These are phyloP conservation scores for Apis dorsata DNA, from an alignment of 1,140 invertebrate species.

Conservation along the genomic window DNA sequence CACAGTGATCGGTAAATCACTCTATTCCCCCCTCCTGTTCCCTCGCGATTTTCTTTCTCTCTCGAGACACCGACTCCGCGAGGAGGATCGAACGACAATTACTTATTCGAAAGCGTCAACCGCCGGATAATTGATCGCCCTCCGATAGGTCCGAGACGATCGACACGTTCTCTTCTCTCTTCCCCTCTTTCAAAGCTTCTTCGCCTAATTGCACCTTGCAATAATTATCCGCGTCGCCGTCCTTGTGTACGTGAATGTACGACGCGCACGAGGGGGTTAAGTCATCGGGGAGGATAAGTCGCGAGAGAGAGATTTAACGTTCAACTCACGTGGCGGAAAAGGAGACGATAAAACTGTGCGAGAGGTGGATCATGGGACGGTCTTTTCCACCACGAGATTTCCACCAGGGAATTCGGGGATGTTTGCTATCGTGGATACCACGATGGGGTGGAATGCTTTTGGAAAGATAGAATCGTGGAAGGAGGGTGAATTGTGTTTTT, in stretches of 20 bases:
- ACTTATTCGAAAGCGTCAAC: conserved; percentile 64
- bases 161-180: background rate
- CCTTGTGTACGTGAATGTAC: conserved; percentile 28
- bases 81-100: conserved; percentile 46
- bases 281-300: conserved; percentile 26
- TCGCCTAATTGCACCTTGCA: conserved; percentile 39
- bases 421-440: no score
- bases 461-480: no score
- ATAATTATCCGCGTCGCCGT: conserved; percentile 42
- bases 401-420: conserved; percentile 17
- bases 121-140: conserved; percentile 59
- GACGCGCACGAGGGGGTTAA: conserved; percentile 5
- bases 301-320: background rate
- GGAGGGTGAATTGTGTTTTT: no score
- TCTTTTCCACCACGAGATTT: background rate
- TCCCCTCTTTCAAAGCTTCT: background rate
- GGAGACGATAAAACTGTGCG: conserved; percentile 14
- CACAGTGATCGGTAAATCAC: conserved; percentile 57
- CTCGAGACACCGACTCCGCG: background rate
- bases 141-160: background rate
- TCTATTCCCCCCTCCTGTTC: conserved; percentile 46
- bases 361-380: no score
- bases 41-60: conserved; percentile 37
- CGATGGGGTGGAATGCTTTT: no score
- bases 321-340: background rate